Evolutionary conservation across 2,888 invertebrate genomes (phyloP), one percentile per base, ranked within the genome.

Genomic region (Campoplex nolae): DNA sequence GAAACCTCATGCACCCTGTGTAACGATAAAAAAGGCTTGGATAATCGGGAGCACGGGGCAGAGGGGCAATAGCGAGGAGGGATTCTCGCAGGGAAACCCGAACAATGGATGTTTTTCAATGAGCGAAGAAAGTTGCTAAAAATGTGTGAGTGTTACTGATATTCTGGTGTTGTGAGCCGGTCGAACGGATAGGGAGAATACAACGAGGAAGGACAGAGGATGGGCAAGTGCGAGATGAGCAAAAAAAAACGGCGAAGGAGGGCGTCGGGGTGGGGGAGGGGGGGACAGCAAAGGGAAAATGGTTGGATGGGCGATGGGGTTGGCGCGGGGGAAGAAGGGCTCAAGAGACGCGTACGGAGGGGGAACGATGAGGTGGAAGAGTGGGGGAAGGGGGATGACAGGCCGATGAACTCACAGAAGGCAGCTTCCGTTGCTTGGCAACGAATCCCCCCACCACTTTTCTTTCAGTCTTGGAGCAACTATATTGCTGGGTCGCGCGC

Each of bases 401-500:
- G 95, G 95, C 93, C 95, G 95, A 95, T 93, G 94, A 93, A 94
- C 93, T 91, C 93, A 92, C 92, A 91, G 95, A 95, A 95, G 96
- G 94, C 93, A 93, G 94, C 94, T 93, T 94, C 94, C 94, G 95
- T 94, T 94, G 95, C 94, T 90, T 93, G 94, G 95, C 95, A 95
- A 95, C 94, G 92, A 65, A 82, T 58, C 87, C 67, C 80, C 82
- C 81, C 92, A 84, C 88, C 62, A 75, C 56, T 74, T 74, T 78
- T 79, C 11, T 74, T 56, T 74, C 42, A 35, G n/a, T 81, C 74
- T 73, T 76, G 42, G 58, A n/a, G 9, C 28, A 54, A 45, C 65
- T 74, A 54, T 62, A 74, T 70, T 23, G 74, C 75, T 54, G 84
- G 51, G 70, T 51, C 54, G 67, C 89, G 89, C 90, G 89, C 65